Evolutionary conservation across 2,797 vertebrate genomes (phyloP).

Genomic region (Gallinago solitaria): DNA sequence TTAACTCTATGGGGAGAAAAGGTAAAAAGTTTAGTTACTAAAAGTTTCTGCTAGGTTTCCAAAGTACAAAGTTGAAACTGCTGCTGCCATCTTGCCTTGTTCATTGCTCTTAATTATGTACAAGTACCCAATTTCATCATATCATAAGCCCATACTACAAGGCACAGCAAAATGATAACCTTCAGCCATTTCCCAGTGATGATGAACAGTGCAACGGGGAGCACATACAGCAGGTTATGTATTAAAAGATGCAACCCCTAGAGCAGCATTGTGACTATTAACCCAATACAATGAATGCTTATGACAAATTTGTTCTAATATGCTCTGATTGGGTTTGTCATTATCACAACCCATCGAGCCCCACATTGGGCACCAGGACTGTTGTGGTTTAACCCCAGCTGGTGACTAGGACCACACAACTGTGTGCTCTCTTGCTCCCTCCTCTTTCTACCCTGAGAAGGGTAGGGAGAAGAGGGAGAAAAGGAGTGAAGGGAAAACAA

Average conservation of each 20-base stretch:
- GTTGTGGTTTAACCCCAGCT: not conserved
- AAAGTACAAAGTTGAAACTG: not conserved
- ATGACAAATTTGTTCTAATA: not conserved
- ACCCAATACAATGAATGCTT: not conserved
- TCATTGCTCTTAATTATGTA: not conserved
- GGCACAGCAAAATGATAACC: not conserved
- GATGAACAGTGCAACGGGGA: not conserved
- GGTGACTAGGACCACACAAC: not conserved
- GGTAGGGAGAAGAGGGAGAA: not conserved
- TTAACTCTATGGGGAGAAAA: not conserved
- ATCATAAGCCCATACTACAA: not conserved
- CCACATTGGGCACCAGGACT: not conserved
- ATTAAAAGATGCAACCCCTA: not conserved
- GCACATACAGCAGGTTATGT: not conserved
- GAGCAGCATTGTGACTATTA: not conserved
- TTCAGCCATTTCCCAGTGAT: not conserved
- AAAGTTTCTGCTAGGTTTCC: not conserved
- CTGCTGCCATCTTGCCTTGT: not conserved
- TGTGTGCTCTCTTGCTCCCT: not conserved
- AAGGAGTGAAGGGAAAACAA: not conserved
- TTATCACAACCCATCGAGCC: not conserved
- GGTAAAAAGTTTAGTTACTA: not conserved
- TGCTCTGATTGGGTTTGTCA: not conserved
- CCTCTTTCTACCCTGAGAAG: not conserved
- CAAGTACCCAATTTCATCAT: not conserved